Evolutionary conservation across 2,797 vertebrate species (phyloP), one percentile per base, ranked within the genome.

Genomic region (Pelobates cultripes): DNA sequence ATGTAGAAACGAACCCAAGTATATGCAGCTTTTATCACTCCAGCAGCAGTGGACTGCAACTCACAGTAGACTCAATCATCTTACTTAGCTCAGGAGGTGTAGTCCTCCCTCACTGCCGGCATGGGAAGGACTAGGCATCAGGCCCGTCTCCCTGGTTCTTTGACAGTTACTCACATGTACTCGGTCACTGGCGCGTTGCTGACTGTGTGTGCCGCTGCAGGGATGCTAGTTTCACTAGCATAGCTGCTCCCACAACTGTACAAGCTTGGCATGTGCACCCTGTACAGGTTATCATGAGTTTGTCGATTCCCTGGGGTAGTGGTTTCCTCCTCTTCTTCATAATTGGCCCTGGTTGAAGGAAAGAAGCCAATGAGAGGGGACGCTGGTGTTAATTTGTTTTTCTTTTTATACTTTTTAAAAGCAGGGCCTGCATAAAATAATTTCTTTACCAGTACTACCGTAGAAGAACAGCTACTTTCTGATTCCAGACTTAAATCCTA

Each of bases 221-320:
- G 98, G 85, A 99, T 96, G 93, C 97, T 99, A 88, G 95, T 95
- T 91, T 99, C 98, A 3, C 98, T 99, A 90, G 97, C 97, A n/a
- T 98, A 99, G 93, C 97, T 99, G 94, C 97, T 99, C 14, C 98
- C 98, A 40, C 98, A 99, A 94, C 98, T 99, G 90, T 99, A 99
- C 75, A 99, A 90, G 84, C 98, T 99, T 80, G 98, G 97, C 97
- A 99, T 99, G 93, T 99, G 98, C 69, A 99, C 97, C 7, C 96
- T 95, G 93, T 99, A 99, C 86, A 99, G 94, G 92, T 97, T 98
- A 89, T 98, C 98, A 0, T 96, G 96, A n/a, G 97, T 96, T 78
- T 95, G 97, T 81, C 97, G 90, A 0, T 95, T 97, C 55, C 96
- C 96, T 0, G 93, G 94, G 68, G 95, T 94, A 41, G 95, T 86